Base-by-base conservation (phyloP, 2,797 vertebrate species). In the Alca torda region DNA sequence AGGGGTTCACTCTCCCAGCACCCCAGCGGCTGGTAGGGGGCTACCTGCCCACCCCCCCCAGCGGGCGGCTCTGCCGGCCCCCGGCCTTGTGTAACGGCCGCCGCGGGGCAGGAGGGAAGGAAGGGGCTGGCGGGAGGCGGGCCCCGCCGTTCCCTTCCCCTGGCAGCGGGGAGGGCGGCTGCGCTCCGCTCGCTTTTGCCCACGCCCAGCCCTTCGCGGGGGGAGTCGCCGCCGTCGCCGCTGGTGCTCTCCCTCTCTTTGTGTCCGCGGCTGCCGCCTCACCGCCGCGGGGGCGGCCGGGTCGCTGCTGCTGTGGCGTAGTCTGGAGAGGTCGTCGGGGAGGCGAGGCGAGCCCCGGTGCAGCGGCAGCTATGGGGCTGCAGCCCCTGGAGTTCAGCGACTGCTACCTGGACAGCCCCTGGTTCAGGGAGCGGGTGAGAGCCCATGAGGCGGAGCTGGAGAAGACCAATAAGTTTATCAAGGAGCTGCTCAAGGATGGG, bases 401-500 rank as follows among this genome's bases (percentile, higher is more conserved):
- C 61, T 99, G 99, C 98, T 99, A 99, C 98, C 98, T 99, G 98
- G 99, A 99, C 98, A 99, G 99, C 95, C 99, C 99, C 33, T 91
- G 97, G 93, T 99, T 99, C 98, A 98, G 99, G 97, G 99, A 99
- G 73, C 98, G 99, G 92, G 98, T 99, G 48, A 98, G 98, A 86
- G 98, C 99, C 2, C 99, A 99, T n/a, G 99, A 99, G 98, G 99
- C 98, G 31, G 99, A 99, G 97, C 98, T 99, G 98, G 99, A 99
- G 93, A 99, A 98, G 97, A 99, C 99, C 48, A 99, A 99, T 98
- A 99, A 99, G 96, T 99, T 99, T 76, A 99, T 99, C 92, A 99
- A 99, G 97, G 99, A 99, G 81, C 98, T 99, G 68, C 99, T 99
- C 94, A 99, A 99, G 97, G 99, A 99, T 96, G 99, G 99, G 6